Conservation (phyloP, 2,113 vertebrate genomes). For the Chaetura pelagica region DNA sequence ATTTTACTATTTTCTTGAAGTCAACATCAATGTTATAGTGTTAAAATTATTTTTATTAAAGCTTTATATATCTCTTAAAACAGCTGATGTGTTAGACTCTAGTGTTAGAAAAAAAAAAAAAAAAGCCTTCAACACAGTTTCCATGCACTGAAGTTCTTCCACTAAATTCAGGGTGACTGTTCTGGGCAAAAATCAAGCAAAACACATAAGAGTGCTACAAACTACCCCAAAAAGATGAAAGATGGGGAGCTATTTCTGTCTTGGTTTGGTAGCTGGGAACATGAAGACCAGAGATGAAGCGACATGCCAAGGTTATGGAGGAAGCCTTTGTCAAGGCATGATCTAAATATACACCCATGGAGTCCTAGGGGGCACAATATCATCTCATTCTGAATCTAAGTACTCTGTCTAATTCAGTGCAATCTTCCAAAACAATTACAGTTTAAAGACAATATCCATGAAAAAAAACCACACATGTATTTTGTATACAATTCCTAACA, state of each 20-base stretch:
- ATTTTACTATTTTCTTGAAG: neutral
- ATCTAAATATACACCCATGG: slow-evolving; percentile 17
- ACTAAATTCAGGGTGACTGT: neutral
- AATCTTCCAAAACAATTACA: slow-evolving; percentile 60
- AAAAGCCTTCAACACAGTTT: neutral
- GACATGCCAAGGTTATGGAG: neutral
- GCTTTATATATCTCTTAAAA: neutral
- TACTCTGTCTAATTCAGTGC: slow-evolving; percentile 20
- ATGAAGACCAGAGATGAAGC: neutral
- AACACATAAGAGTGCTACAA: neutral
- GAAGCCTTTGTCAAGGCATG: slow-evolving; percentile 8
- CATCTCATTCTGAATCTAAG: neutral
- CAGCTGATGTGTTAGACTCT: neutral
- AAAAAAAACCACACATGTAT: slow-evolving; percentile 25
- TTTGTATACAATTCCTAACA: slow-evolving; percentile 29
- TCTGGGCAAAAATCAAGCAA: neutral
- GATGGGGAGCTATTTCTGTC: neutral
- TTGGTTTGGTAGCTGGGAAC: neutral
- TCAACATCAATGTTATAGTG: neutral
- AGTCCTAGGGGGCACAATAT: slow-evolving; percentile 48
- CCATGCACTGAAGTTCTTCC: neutral
- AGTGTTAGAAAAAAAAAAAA: neutral
- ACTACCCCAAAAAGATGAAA: neutral
- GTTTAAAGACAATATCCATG: neutral
- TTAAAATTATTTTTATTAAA: neutral